Evolutionary conservation across 2,888 invertebrate genomes (phyloP), one percentile per base, ranked within the genome.

Genomic region (Tuberolachnus salignus): DNA sequence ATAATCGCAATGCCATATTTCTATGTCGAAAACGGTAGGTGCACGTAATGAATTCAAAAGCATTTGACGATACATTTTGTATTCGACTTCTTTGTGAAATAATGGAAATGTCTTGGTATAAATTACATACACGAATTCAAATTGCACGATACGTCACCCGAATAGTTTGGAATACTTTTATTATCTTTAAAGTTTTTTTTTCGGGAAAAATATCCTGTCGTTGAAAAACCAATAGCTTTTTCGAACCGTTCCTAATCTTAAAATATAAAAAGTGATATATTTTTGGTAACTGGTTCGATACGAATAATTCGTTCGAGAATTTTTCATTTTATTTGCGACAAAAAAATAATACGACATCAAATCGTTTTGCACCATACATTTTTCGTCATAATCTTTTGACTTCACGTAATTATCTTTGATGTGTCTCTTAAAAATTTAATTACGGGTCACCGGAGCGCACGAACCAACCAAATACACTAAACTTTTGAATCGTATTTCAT

Each of bases 401-500:
- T 4, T 10, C 19, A 14, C n/a, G 8, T n/a, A 2, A 23, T 23
- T 23, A 44, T 44, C 21, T 11, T 1, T n/a, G 11, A 1, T 19
- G 19, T 19, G 23, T n/a, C 34, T 34, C 34, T 34, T 34, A 34
- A 34, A 21, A 73, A 53, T 74, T 42, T 9, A 26, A 64, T 64
- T 64, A 63, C 42, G 1, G 55, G 70, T 19, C 44, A 44, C 53
- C 14, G 53, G 13, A 55, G 21, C 11, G 1, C n/a, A 6, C 13
- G 14, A 1, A 51, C 67, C n/a, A 11, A 67, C 53, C 53, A 4
- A 26, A 42, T 13, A 13, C 44, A 53, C 13, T 10, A 23, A 44
- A 64, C 63, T 74, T 19, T 46, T 42, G 2, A 46, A 51, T 51
- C 10, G 16, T 64, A 8, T 74, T 64, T 55, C 23, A 21, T 63